Evolutionary conservation across 2,888 invertebrate species (phyloP), one percentile per base, ranked within the genome.

Genomic region (Apamea sordens): DNA sequence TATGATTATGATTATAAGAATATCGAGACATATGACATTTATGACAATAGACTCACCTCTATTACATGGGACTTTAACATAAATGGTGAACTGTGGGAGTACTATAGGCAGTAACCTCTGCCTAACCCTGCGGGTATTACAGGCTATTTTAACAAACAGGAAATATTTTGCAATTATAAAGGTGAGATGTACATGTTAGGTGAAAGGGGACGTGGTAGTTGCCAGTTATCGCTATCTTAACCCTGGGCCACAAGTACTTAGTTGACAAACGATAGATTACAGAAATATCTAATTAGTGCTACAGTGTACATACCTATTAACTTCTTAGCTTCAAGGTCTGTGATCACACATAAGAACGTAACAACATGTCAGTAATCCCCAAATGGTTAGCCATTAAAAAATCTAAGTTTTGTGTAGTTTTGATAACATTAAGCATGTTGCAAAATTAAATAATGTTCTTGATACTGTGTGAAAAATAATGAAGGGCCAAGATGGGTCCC

Each of bases 201-300:
- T 74, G 67, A 41, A 41, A 71, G 18, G n/a, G 21, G 21, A 24
- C 56, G 61, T n/a, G 32, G 18, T 15, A 24, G 41, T 10, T 21
- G 15, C 15, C 24, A 24, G 32, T 61, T 82, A 81, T 71, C 67
- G 24, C 5, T 61, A 71, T 53, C 50, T 36, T 67, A n/a, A 63
- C 71, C 69, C 50, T 59, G 32, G 7, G 2, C 44, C 21, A 50
- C 15, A 53, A 82, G 32, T 44, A 44, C 44, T 73, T 7, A 56
- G 11, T 65, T n/a, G 32, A 44, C 32, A 21, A 11, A 36, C 32
- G 56, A 36, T 50, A 56, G 41, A 69, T 69, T 59, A 82, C 32
- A 64, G 13, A 4, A 36, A 28, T 47, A n/a, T 15, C 24, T 44
- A 69, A 64, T 59, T 75, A 65, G n/a, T 64, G 32, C 64, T 67